These are phyloP conservation scores for Pogona vitticeps DNA, from an alignment of 2,113 vertebrate species.

Conservation along the genomic window DNA sequence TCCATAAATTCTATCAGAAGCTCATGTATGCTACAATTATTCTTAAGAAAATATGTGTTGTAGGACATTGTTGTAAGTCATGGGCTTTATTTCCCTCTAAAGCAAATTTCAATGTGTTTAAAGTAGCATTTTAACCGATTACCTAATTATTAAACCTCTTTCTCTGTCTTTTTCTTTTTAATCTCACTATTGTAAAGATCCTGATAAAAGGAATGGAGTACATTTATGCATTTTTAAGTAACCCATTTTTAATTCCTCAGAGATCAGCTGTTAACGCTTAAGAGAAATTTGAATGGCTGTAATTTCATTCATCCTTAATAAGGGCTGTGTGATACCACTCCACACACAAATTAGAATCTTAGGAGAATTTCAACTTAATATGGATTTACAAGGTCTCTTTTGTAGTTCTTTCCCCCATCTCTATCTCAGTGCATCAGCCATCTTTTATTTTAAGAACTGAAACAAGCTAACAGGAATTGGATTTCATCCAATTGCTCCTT, in stretches of 20 bases:
- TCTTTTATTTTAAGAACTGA: neutral
- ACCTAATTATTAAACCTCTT: neutral
- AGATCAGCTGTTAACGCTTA: conserved; percentile 15
- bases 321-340: neutral
- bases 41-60: neutral
- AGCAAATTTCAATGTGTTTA: conserved; percentile 11
- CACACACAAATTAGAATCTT: conserved; percentile 9
- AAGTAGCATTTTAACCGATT: neutral
- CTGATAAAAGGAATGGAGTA: neutral
- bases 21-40: neutral
- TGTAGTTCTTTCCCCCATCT: conserved; percentile 16
- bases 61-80: neutral
- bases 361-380: conserved; percentile 20
- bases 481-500: neutral
- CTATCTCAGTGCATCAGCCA: conserved; percentile 24
- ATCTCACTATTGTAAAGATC: conserved; percentile 10
- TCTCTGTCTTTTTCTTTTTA: neutral
- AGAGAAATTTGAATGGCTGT: neutral
- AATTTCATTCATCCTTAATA: conserved; percentile 33
- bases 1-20: too few species aligned
- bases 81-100: neutral
- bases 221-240: conserved; percentile 1
- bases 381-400: neutral
- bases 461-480: conserved; percentile 31
- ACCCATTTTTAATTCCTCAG: conserved; percentile 3